Evolutionary conservation across 2,888 invertebrate species (phyloP).

Genomic region (Orthonychiurus folsomi): DNA sequence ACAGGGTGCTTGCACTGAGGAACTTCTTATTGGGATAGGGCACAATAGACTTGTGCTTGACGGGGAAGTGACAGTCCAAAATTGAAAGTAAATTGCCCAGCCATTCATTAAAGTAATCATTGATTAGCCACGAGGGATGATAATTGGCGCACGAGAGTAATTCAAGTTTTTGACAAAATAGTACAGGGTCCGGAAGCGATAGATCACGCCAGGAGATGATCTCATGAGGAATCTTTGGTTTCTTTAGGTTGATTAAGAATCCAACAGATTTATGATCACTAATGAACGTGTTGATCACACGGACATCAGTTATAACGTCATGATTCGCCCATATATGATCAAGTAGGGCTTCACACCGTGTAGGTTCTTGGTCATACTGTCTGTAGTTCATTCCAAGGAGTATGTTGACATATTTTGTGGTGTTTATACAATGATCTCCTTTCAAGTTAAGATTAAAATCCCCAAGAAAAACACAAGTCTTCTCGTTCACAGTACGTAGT

Average conservation of each 20-base stretch:
- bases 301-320: background rate
- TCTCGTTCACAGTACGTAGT: background rate
- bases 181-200: background rate
- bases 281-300: background rate
- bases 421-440: background rate
- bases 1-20: background rate
- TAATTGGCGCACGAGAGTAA: background rate
- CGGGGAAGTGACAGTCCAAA: background rate
- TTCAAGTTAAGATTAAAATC: constrained; percentile 2
- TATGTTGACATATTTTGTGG: background rate
- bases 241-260: background rate
- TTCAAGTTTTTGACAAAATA: background rate
- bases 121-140: too few relatives aligned
- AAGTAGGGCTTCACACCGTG: background rate
- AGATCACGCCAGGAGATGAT: background rate
- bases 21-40: background rate
- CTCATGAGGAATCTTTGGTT: background rate
- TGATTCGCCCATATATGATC: constrained; percentile 1
- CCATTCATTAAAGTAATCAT: background rate
- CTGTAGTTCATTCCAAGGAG: background rate
- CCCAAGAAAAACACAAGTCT: background rate
- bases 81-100: too few relatives aligned
- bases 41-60: background rate
- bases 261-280: background rate
- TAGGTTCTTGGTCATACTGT: background rate